Percentiles rank a stretch among this genome's conserved stretches.
Conservation (phyloP, 1,140 invertebrate genomes). For the Leptestheria dahalacensis region DNA sequence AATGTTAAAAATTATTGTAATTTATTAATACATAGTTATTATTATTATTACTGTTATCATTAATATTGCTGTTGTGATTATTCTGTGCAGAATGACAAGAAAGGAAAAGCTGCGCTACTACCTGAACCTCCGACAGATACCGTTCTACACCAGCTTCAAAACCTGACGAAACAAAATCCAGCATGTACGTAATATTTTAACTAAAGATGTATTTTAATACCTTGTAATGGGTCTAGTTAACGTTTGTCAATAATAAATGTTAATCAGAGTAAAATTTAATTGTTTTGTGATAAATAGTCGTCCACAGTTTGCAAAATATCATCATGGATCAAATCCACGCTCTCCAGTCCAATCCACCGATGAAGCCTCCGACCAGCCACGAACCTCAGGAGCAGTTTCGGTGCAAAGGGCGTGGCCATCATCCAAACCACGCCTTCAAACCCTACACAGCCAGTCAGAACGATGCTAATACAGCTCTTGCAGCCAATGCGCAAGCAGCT, state of each 20-base stretch:
- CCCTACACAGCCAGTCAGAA: not conserved
- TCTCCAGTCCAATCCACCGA: conserved; percentile 21
- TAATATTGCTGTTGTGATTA: no score
- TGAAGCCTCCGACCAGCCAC: conserved; percentile 1
- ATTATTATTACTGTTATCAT: no score
- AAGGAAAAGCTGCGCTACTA: conserved; percentile 30
- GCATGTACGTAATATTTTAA: conserved; percentile 28
- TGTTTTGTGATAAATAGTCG: conserved; percentile 26
- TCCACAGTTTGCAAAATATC: conserved; percentile 35
- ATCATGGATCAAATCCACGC: conserved; percentile 30
- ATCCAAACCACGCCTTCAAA: not conserved
- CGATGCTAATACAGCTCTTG: not conserved
- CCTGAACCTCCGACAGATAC: conserved; percentile 33
- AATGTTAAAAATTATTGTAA: no score
- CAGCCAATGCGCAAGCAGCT: conserved; percentile 12
- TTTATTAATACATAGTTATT: no score
- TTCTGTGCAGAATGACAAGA: conserved; percentile 24
- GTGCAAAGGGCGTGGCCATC: conserved; percentile 9
- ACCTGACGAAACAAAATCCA: conserved; percentile 35
- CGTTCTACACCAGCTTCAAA: conserved; percentile 33
- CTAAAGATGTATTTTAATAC: not conserved
- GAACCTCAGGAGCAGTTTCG: conserved; percentile 10
- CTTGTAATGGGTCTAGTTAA: no score
- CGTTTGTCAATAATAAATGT: no score
- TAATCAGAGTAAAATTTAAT: no score